A percentile compares a stretch with the other conserved stretches of the same genome.
phyloP scores from a whole-genome alignment of 2,113 vertebrate species.

The Poeciliopsis prolifica region DNA sequence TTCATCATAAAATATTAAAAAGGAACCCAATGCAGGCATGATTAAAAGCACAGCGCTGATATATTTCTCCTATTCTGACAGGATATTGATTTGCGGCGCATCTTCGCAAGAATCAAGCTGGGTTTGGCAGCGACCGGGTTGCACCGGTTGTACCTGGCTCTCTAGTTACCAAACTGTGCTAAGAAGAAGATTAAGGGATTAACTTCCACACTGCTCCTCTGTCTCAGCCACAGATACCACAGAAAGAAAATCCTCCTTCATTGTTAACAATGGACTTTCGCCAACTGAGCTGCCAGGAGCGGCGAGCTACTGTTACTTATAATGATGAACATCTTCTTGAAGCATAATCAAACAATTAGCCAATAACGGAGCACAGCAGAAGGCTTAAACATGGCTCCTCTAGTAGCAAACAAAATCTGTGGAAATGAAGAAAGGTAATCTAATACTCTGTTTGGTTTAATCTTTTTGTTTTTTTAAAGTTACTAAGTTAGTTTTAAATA shows the following conservation, averaged over 20 bases:
- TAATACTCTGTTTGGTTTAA: too few species aligned
- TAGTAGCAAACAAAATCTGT: background rate
- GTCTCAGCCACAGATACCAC: conserved; percentile 42
- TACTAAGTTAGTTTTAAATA: too few species aligned
- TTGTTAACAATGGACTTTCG: conserved; percentile 48
- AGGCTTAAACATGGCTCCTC: background rate
- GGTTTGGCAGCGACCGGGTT: conserved; percentile 8
- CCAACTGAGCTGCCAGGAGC: conserved; percentile 26
- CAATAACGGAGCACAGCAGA: background rate
- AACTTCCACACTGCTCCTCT: conserved; percentile 41
- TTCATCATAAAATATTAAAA: background rate
- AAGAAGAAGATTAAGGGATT: conserved; percentile 61
- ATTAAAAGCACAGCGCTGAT: background rate
- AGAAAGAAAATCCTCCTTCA: conserved; percentile 45
- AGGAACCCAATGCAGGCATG: background rate
- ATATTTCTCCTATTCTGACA: background rate
- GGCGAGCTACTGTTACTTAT: conserved; percentile 3
- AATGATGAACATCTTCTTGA: conserved; percentile 6
- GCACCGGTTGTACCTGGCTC: conserved; percentile 25
- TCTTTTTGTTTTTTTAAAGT: too few species aligned
- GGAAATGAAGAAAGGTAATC: background rate
- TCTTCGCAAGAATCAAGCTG: conserved; percentile 2
- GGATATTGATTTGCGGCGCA: background rate
- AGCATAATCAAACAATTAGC: background rate
- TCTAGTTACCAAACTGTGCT: conserved; percentile 48